These are phyloP conservation scores for Dunckerocampus dactyliophorus DNA, from an alignment of 2,113 vertebrate species.

Conservation along the genomic window DNA sequence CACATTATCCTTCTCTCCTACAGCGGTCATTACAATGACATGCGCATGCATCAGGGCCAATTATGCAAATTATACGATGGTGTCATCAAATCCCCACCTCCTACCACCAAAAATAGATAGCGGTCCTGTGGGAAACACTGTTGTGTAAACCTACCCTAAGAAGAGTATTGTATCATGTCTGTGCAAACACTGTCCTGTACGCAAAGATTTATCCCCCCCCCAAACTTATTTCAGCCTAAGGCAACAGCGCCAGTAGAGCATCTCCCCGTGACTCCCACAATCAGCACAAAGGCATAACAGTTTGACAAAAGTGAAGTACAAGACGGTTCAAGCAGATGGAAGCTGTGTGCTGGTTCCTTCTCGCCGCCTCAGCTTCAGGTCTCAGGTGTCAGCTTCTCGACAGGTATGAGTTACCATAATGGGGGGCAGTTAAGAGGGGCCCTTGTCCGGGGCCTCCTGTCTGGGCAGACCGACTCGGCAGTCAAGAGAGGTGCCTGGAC, in stretches of 20 bases:
- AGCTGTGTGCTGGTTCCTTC: conserved; percentile 43
- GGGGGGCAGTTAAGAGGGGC: conserved; percentile 70
- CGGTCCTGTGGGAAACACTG: conserved; percentile 20
- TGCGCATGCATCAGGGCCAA: no score
- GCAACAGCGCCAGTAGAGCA: conserved; percentile 59
- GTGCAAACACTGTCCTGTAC: conserved; percentile 13
- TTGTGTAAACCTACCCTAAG: conserved; percentile 48
- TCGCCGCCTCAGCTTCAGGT: conserved; percentile 50
- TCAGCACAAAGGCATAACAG: conserved; percentile 70
- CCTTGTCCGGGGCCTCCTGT: conserved; percentile 66
- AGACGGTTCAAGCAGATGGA: conserved; percentile 44
- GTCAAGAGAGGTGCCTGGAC: conserved; percentile 59
- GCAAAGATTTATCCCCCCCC: conserved; percentile 14
- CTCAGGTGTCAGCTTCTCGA: conserved; percentile 69
- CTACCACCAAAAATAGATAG: not conserved
- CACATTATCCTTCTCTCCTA: no score
- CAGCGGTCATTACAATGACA: no score
- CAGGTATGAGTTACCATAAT: conserved; percentile 73
- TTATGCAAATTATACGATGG: no score
- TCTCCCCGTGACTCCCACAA: conserved; percentile 64
- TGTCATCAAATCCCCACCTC: not conserved
- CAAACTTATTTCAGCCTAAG: conserved; percentile 42
- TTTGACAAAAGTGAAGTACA: conserved; percentile 68
- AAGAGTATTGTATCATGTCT: conserved; percentile 35
- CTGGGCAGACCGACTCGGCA: conserved; percentile 73